Evolutionary conservation across 2,888 invertebrate species (phyloP), one percentile per base, ranked within the genome.

Genomic region (Hanleya hanleyi): DNA sequence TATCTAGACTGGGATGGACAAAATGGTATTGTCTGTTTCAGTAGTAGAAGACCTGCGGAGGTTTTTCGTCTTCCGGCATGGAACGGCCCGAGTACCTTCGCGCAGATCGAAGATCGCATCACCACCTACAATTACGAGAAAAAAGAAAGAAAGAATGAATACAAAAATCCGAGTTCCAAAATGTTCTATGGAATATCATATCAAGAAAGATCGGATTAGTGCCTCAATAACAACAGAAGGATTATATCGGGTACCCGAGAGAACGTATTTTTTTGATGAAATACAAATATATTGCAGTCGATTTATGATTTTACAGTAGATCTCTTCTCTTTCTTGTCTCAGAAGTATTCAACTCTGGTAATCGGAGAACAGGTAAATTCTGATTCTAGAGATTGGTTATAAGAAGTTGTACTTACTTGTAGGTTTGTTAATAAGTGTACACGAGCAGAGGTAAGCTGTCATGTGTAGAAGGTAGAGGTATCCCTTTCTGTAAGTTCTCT

Each of bases 391-490:
- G n/a, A n/a, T n/a, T n/a, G n/a, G n/a, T n/a, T n/a, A n/a, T n/a
- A n/a, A n/a, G n/a, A 57, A 57, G 2, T 29, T 4, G 32, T 37
- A 47, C 71, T 69, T 35, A 75, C 75, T 47, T 47, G 65, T 51
- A 0, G 75, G 75, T n/a, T 41, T 32, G 12, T 69, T 66, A n/a
- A 75, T 66, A 18, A 75, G 67, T 18, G 71, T 75, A 61, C 51
- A 72, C 36, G 70, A 67, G 49, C 61, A 18, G 51, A 69, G 67
- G 26, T 75, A 69, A 12, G 72, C 35, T 1, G 70, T 49, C 37
- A 75, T 69, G 57, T 57, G 69, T 18, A 66, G 38, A 3, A 75
- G 67, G 67, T 75, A 75, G 35, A 72, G 36, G 51, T 75, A 75
- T 18, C 75, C 75, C 0, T 70, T 22, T 33, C 75, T 29, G 65